These are phyloP conservation scores for Odontesthes bonariensis DNA, from an alignment of 2,113 vertebrate species.

Conservation along the genomic window DNA sequence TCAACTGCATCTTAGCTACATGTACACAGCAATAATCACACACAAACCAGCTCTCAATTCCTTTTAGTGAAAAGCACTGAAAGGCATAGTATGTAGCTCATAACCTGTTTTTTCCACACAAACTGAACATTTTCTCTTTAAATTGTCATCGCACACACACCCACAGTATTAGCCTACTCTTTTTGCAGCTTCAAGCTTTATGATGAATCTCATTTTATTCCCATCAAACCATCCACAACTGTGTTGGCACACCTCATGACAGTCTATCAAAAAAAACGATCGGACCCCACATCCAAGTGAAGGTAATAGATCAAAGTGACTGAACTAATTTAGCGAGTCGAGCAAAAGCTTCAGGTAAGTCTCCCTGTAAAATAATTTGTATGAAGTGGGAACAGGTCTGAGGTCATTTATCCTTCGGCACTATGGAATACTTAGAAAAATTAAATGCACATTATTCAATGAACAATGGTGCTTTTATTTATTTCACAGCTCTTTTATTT, in stretches of 20 bases:
- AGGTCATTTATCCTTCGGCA: too few species aligned
- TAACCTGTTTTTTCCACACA: slow-evolving; percentile 31
- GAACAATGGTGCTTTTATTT: too few species aligned
- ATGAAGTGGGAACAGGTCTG: too few species aligned
- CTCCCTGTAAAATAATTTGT: too few species aligned
- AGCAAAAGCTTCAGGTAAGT: not conserved
- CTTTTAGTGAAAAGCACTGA: not conserved
- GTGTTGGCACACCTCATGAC: slow-evolving; percentile 3
- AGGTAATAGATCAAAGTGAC: slow-evolving; percentile 33
- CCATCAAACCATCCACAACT: slow-evolving; percentile 16
- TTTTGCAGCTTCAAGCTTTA: slow-evolving; percentile 10
- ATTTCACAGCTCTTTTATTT: too few species aligned
- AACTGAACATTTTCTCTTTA: slow-evolving; percentile 21
- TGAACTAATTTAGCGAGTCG: slow-evolving; percentile 22
- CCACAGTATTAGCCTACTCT: not conserved
- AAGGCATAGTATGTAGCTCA: slow-evolving; percentile 29
- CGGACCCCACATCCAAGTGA: slow-evolving; percentile 9
- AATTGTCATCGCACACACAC: slow-evolving; percentile 34
- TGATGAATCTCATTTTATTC: slow-evolving; percentile 13
- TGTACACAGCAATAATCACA: not conserved
- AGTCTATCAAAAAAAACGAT: slow-evolving; percentile 41
- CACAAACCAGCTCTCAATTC: slow-evolving; percentile 17
- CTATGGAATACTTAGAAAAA: too few species aligned
- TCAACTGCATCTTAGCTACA: slow-evolving; percentile 12
- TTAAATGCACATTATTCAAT: too few species aligned